Evolutionary conservation across 1,140 invertebrate genomes (phyloP).

Genomic region (Bombus sibiricus): DNA sequence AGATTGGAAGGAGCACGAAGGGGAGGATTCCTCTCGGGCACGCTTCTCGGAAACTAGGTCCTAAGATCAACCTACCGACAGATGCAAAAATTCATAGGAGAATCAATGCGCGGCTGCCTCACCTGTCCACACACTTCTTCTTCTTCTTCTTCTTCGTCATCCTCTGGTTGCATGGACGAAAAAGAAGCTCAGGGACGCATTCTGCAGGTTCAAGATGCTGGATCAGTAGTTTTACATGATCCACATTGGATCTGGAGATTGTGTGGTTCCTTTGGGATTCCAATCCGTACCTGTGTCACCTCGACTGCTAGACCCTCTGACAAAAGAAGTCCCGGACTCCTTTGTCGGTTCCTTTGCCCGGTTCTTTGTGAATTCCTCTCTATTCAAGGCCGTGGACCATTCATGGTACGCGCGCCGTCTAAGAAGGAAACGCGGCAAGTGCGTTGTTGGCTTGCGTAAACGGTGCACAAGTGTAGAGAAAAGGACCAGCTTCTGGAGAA

Average conservation of each 20-base stretch:
- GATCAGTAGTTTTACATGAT: not conserved
- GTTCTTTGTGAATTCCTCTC: constrained; percentile 76
- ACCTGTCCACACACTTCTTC: constrained; percentile 80
- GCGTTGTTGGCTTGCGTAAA: constrained; percentile 80
- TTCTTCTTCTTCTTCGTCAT: constrained; percentile 56
- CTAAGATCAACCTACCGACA: constrained; percentile 75
- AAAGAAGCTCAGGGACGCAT: constrained; percentile 52
- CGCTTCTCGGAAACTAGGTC: constrained; percentile 75
- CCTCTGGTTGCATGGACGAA: constrained; percentile 34
- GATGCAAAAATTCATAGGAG: constrained; percentile 80
- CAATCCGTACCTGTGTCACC: constrained; percentile 76
- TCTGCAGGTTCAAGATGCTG: constrained; percentile 45
- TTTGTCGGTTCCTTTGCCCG: constrained; percentile 79
- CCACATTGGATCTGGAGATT: constrained; percentile 33
- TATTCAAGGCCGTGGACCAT: constrained; percentile 76
- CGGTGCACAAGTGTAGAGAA: constrained; percentile 67
- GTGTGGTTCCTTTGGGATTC: constrained; percentile 24
- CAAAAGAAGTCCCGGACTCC: constrained; percentile 74
- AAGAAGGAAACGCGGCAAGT: constrained; percentile 76
- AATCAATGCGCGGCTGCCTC: constrained; percentile 74
- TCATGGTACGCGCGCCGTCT: constrained; percentile 70
- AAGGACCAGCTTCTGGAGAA: constrained; percentile 27
- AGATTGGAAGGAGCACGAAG: constrained; percentile 30
- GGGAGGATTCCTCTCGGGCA: constrained; percentile 46
- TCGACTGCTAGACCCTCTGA: constrained; percentile 70